phyloP scores from a whole-genome alignment of 1,140 invertebrate species.

The Sitophilus oryzae region DNA sequence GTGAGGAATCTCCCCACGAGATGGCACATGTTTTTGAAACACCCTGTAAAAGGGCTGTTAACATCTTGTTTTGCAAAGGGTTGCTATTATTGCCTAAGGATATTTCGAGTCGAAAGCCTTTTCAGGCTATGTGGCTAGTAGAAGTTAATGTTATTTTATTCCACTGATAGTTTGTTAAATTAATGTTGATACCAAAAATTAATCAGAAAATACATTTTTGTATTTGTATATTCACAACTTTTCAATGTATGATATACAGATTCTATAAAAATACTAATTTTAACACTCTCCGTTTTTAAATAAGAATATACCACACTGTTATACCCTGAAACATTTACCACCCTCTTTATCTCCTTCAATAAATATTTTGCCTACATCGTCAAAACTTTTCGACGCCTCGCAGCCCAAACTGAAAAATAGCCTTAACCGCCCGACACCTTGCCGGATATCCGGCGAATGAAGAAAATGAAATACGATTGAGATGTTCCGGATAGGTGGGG shows the following conservation, averaged over 20 bases:
- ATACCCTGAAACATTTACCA: too few relatives aligned
- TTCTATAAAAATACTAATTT: background rate
- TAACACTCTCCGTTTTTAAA: background rate
- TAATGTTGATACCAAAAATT: background rate
- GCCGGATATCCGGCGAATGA: background rate
- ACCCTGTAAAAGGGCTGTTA: too few relatives aligned
- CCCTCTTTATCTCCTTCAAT: too few relatives aligned
- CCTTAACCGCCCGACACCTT: background rate
- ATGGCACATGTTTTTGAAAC: too few relatives aligned
- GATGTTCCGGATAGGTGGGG: conserved; percentile 5
- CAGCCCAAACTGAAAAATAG: background rate
- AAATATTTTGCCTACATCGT: background rate
- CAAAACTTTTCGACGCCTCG: background rate
- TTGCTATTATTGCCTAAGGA: too few relatives aligned
- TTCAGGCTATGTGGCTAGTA: too few relatives aligned
- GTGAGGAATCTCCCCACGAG: too few relatives aligned
- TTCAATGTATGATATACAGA: background rate
- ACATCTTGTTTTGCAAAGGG: too few relatives aligned
- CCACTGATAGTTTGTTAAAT: background rate
- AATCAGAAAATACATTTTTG: background rate
- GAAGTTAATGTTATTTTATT: too few relatives aligned
- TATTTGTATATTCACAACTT: background rate
- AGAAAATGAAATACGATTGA: conserved; percentile 8
- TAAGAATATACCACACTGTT: too few relatives aligned
- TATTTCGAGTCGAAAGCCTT: too few relatives aligned